phyloP scores from a whole-genome alignment of 2,888 invertebrate genomes.

The Cataglyphis altisquamis region DNA sequence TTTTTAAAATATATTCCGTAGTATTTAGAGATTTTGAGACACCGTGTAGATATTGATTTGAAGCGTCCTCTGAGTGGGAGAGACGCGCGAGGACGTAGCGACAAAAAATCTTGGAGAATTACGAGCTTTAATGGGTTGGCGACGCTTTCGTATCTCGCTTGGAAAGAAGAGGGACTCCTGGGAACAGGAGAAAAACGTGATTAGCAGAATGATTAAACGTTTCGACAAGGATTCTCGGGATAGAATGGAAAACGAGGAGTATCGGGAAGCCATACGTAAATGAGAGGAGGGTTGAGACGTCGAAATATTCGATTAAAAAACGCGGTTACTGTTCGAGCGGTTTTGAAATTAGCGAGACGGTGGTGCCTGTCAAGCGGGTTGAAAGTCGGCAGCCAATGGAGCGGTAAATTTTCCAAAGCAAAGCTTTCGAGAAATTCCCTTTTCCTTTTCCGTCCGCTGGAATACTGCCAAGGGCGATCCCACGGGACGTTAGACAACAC shows the following conservation, averaged over 20 bases:
- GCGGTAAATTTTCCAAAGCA: constrained; percentile 45
- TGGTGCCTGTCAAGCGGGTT: constrained; percentile 64
- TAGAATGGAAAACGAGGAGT: constrained; percentile 24
- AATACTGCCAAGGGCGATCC: constrained; percentile 76
- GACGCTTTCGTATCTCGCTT: constrained; percentile 55
- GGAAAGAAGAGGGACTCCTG: constrained; percentile 33
- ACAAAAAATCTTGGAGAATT: constrained; percentile 51
- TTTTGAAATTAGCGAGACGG: constrained; percentile 72
- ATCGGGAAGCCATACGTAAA: not conserved
- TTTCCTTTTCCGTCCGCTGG: constrained; percentile 59
- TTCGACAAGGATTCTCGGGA: constrained; percentile 46
- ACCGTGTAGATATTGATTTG: constrained; percentile 43
- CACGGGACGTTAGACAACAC: constrained; percentile 69
- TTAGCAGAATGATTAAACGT: constrained; percentile 64
- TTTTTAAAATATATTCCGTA: not conserved
- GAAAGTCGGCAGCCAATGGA: constrained; percentile 25
- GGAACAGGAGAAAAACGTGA: constrained; percentile 55
- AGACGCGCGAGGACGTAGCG: not conserved
- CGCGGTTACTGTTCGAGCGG: constrained; percentile 69
- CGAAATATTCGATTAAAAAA: constrained; percentile 77
- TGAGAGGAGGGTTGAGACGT: constrained; percentile 38
- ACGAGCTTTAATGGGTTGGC: constrained; percentile 52
- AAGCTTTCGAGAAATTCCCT: constrained; percentile 17
- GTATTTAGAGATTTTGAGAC: constrained; percentile 1
- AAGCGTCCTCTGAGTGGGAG: not conserved